Conservation (phyloP, 2,888 invertebrate species). For the Drosophila atripex region DNA sequence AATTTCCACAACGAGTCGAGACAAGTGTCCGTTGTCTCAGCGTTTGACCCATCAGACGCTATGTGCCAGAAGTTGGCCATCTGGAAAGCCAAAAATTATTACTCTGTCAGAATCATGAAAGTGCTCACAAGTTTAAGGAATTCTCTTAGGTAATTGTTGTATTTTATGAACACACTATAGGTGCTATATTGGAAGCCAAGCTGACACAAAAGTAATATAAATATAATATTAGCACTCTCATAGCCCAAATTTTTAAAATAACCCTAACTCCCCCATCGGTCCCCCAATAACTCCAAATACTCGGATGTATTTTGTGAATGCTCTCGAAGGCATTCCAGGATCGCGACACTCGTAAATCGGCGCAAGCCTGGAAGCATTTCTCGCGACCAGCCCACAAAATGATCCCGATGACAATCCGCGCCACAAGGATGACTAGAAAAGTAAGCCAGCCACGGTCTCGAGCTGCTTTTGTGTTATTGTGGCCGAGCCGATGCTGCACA, state of each 20-base stretch:
- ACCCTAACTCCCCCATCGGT: not conserved
- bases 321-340: slow-evolving; percentile 31
- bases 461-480: slow-evolving; percentile 28
- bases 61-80: slow-evolving; percentile 1
- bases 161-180: too few species aligned
- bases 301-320: slow-evolving; percentile 3
- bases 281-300: slow-evolving; percentile 6
- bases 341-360: slow-evolving; percentile 53
- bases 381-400: slow-evolving; percentile 54
- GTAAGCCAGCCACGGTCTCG: slow-evolving; percentile 49
- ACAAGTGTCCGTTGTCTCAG: not conserved
- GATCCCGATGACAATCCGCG: slow-evolving; percentile 35
- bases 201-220: not conserved
- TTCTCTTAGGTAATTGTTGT: not conserved
- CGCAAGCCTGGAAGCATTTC: slow-evolving; percentile 38
- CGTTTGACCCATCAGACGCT: not conserved
- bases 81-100: not conserved
- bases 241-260: not conserved
- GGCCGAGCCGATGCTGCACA: slow-evolving; percentile 46
- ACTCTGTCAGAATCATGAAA: not conserved
- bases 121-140: not conserved
- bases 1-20: slow-evolving; percentile 17
- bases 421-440: slow-evolving; percentile 36
- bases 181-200: too few species aligned
- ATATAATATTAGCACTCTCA: not conserved